A percentile compares a stretch with the other conserved stretches of the same genome.
Conservation (phyloP, 2,797 vertebrate genomes). For the Gallinago stenura region DNA sequence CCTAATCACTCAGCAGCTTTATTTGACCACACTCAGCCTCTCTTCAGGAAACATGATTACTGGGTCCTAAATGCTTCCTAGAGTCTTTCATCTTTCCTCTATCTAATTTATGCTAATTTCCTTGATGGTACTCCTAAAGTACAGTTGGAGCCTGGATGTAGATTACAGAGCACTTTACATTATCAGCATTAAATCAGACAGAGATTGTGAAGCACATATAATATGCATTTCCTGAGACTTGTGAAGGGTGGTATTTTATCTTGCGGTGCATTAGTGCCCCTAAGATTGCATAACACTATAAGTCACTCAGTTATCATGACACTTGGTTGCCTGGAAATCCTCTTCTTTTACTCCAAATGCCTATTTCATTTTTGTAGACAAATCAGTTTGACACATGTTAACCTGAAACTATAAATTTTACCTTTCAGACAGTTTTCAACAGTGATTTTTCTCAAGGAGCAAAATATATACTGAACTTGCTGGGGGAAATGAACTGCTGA, state of each 20-base stretch:
- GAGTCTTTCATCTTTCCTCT: slow-evolving; percentile 65
- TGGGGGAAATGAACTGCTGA: background rate
- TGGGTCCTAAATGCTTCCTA: slow-evolving; percentile 51
- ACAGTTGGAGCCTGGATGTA: slow-evolving; percentile 43
- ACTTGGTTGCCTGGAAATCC: slow-evolving; percentile 25
- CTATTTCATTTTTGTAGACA: slow-evolving; percentile 20
- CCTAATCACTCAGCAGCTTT: slow-evolving; percentile 48
- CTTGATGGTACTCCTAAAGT: slow-evolving; percentile 36
- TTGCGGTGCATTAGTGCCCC: slow-evolving; percentile 44
- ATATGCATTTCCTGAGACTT: slow-evolving; percentile 45
- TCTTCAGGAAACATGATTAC: slow-evolving; percentile 58
- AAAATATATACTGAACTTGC: background rate
- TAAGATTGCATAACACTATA: background rate
- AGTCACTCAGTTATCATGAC: slow-evolving; percentile 46
- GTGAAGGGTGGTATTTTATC: slow-evolving; percentile 54
- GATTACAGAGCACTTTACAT: slow-evolving; percentile 60
- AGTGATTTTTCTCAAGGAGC: background rate
- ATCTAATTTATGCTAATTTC: slow-evolving; percentile 72
- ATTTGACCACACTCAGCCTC: slow-evolving; percentile 32
- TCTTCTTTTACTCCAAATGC: background rate
- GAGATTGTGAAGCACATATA: background rate
- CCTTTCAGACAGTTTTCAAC: background rate
- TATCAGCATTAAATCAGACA: slow-evolving; percentile 58
- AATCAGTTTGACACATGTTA: slow-evolving; percentile 43
- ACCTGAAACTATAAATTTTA: slow-evolving; percentile 16